Evolutionary conservation across 2,797 vertebrate species (phyloP), one percentile per base, ranked within the genome.

Genomic region (Poeciliopsis paucimaculata): DNA sequence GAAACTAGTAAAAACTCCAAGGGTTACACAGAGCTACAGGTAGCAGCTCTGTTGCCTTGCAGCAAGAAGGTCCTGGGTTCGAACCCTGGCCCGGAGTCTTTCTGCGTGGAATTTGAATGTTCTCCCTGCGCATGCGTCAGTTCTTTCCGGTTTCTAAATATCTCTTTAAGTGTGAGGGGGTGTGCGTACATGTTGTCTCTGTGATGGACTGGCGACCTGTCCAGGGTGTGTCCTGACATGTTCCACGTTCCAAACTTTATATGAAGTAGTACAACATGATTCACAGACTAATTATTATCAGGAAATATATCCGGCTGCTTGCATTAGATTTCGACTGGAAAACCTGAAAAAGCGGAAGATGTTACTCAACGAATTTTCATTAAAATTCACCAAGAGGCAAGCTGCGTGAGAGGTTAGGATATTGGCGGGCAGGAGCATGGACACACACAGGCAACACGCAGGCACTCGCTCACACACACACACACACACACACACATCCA

Each of bases 381-480:
- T 93, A 90, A 91, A 88, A 94, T 93, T 94, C 94, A 90, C 78
- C 88, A 91, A 87, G 89, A 92, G 86, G 81, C 89, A 81, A 86
- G 64, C 87, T 92, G 88, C 89, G 91, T 93, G 92, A 94, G 92
- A 92, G 92, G 92, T 93, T 92, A 91, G 89, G 92, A 93, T 94
- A 93, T 92, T 93, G 92, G 92, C 88, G 91, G 87, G 82, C 82
- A 87, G 80, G 73, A 84, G 55, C 82, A 64, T 77, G 16, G 31
- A 51, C 77, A 47, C 78, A 26, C 73, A 20, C 39, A 41, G 7
- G 60, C 46, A 70, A 70, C 79, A 23, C 85, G 51, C 80, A 13
- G 16, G 41, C 78, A 39, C 78, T 41, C 39, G 39, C 39, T 41
- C 36, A 39, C 7, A 13, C 53, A 49, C 36, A 62, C 41, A 64